Base-by-base conservation (phyloP, 2,888 invertebrate species). In the Chromoteleia sp. region DNA sequence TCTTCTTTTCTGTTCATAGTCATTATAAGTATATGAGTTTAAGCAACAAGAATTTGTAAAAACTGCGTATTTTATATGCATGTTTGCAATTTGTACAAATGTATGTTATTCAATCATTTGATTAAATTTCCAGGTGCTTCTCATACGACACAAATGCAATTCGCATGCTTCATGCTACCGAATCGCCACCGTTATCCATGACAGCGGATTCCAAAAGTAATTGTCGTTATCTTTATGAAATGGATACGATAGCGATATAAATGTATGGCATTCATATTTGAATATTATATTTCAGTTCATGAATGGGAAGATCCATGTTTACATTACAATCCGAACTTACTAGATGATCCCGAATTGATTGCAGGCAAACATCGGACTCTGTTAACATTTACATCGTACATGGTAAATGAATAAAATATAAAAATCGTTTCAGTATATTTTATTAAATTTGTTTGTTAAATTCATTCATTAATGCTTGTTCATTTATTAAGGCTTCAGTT, bases 331-430 rank as follows among this genome's bases (percentile, higher is more conserved):
- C 97, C 98, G 0, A 96, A 97, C 92, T 94, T 98, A 67, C 92
- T 99, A 77, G 99, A 99, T 91, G 98, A 99, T 92, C 98, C 98
- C 0, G 97, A 97, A 91, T 92, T 97, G 45, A 97, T 97, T 86
- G 97, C 97, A 21, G 97, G 97, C 39, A 97, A 97, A 92, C 97
- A 97, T 92, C 93, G 97, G 81, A 97, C 97, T 0, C 91, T 97
- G 48, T 93, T 97, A 15, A 97, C 97, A 2, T 97, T 97, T 88
- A 96, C 97, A 0, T 97, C 97, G 0, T 97, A 97, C 88, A 96
- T 97, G 96, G 93, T 93, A 90, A 84, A 85, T 84, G 29, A 33
- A 65, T 3, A 65, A 7, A 48, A 7, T 48, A n/a, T n/a, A n/a
- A n/a, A n/a, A n/a, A n/a, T n/a, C n/a, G n/a, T n/a, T n/a, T n/a